These are phyloP conservation scores for Heliconius eleuchia DNA, from an alignment of 1,140 invertebrate species.

Conservation along the genomic window DNA sequence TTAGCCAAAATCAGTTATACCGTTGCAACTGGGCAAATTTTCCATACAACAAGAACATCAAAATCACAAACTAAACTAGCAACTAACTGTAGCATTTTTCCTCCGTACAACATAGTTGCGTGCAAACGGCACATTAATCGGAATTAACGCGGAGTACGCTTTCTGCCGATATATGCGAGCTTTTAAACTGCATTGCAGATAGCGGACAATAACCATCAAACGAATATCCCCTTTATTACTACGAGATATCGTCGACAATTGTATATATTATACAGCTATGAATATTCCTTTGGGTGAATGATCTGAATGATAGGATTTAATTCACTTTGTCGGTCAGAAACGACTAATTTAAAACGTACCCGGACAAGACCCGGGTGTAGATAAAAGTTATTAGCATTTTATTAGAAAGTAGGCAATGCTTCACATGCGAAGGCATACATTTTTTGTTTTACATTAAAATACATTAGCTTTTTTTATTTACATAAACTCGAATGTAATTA, in stretches of 20 bases:
- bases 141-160: slow-evolving; percentile 61
- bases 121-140: slow-evolving; percentile 67
- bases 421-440: background rate
- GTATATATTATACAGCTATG: slow-evolving; percentile 32
- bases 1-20: no score
- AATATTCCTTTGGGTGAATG: slow-evolving; percentile 37
- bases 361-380: slow-evolving; percentile 16
- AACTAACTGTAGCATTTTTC: slow-evolving; percentile 51
- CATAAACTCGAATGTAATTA: background rate
- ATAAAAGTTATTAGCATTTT: slow-evolving; percentile 16
- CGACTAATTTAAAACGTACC: slow-evolving; percentile 33
- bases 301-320: slow-evolving; percentile 37
- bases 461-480: background rate
- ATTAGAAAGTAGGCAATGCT: slow-evolving; percentile 13
- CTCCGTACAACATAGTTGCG: slow-evolving; percentile 64
- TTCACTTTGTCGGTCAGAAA: slow-evolving; percentile 36
- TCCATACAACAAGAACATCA: background rate
- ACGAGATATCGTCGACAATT: slow-evolving; percentile 39
- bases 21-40: no score
- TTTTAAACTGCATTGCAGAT: slow-evolving; percentile 65
- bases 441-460: slow-evolving; percentile 1
- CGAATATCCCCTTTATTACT: slow-evolving; percentile 42
- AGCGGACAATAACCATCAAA: slow-evolving; percentile 38
- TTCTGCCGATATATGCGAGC: slow-evolving; percentile 61
- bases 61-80: slow-evolving; percentile 21